Evolutionary conservation across 2,797 vertebrate genomes (phyloP), one percentile per base, ranked within the genome.

Genomic region (Danio jaintianensis): DNA sequence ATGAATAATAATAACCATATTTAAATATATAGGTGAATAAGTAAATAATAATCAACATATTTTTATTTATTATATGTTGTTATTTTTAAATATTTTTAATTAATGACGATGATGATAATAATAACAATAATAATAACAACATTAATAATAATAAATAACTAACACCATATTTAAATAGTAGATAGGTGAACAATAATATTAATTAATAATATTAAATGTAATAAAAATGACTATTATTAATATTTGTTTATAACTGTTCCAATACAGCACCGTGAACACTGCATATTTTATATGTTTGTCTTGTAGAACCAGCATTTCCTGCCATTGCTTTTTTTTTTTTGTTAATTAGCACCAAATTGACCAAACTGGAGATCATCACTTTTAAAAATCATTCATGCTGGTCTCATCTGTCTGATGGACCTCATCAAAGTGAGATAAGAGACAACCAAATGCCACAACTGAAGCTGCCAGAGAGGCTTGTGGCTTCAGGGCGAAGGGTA

Each of bases 401-500:
- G 15, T 66, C 58, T 38, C 38, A 29, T 75, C 47, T 68, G 61
- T 22, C 63, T 67, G 10, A 45, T 62, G 20, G 58, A 79, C 52
- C 18, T 82, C 58, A 63, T 52, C 40, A 63, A 61, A 81, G 58
- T 38, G 64, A 40, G 62, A 64, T 64, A 56, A 43, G 59, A 62
- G 66, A 56, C 45, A 2, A 58, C 45, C n/a, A 11, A 50, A 16
- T 0, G 22, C 12, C 66, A 62, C 45, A 45, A 64, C 56, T 48
- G 38, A 74, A 78, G 59, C 7, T 45, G n/a, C 61, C 53, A 61
- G 77, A 20, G 58, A 75, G 36, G 43, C 70, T 67, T 71, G 70
- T 72, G 61, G 74, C 58, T 47, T 74, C 59, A 56, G 55, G 68
- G 43, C 64, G 79, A 16, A n/a, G 83, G 79, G 77, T 82, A 85